Percentiles rank a stretch among this genome's conserved stretches.
Evolutionary conservation across 2,797 vertebrate genomes (phyloP).

Genomic region (Petrocephalus sullivani): DNA sequence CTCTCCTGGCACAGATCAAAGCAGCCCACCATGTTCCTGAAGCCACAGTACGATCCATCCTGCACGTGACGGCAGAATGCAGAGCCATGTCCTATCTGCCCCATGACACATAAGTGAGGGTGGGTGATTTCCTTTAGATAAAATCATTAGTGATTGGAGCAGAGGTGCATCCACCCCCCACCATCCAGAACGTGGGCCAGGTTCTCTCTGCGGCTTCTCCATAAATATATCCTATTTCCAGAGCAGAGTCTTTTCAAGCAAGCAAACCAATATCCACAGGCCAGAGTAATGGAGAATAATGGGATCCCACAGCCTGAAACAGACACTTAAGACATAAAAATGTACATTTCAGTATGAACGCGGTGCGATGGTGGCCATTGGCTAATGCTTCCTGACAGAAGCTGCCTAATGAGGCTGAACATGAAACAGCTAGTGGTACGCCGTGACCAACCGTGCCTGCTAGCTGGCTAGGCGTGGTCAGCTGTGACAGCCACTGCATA

Average conservation of each 20-base stretch:
- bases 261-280: neutral
- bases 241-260: neutral
- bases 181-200: neutral
- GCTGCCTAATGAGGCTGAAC: neutral
- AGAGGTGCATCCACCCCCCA: neutral
- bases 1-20: neutral
- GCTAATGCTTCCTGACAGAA: neutral
- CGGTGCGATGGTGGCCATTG: neutral
- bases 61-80: slow-evolving; percentile 23
- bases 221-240: neutral
- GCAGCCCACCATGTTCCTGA: neutral
- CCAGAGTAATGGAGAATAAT: neutral
- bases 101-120: slow-evolving; percentile 29
- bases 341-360: neutral
- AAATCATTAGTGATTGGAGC: neutral
- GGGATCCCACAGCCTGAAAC: neutral
- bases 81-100: slow-evolving; percentile 44
- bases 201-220: neutral
- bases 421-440: slow-evolving; percentile 39
- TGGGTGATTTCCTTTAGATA: neutral
- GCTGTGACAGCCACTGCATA: neutral
- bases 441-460: neutral
- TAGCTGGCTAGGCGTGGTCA: neutral
- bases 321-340: neutral
- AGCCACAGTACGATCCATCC: slow-evolving; percentile 30